Percentiles rank a stretch among this genome's conserved stretches.
Evolutionary conservation across 2,797 vertebrate genomes (phyloP).

Genomic region (Lutjanus argentimaculatus): DNA sequence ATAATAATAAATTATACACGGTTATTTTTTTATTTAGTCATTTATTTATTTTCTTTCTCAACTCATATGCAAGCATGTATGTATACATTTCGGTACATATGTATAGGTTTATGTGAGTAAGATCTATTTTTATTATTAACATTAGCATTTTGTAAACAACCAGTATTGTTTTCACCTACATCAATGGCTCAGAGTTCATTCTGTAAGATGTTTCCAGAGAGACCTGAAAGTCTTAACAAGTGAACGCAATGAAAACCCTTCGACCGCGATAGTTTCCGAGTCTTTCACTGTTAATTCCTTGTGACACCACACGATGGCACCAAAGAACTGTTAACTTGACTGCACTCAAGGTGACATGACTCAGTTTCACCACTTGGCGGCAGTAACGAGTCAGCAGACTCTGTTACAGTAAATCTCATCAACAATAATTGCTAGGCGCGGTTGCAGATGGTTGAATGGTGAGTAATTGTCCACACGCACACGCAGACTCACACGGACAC

Average conservation of each 20-base stretch:
- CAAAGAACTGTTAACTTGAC: not conserved
- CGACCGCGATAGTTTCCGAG: not conserved
- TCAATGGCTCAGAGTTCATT: too few relatives aligned
- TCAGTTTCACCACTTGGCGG: conserved; percentile 17
- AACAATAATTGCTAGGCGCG: conserved; percentile 25
- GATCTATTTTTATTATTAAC: too few relatives aligned
- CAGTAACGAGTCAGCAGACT: conserved; percentile 12
- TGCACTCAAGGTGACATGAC: not conserved
- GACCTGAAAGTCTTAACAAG: too few relatives aligned
- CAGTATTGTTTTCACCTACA: too few relatives aligned
- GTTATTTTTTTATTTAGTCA: too few relatives aligned
- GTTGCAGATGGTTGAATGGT: conserved; percentile 37
- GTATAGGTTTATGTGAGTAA: too few relatives aligned
- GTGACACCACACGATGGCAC: conserved; percentile 51
- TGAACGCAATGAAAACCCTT: not conserved
- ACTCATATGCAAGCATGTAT: too few relatives aligned
- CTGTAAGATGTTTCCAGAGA: too few relatives aligned
- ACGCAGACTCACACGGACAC: not conserved
- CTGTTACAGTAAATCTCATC: not conserved
- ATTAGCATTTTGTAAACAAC: too few relatives aligned
- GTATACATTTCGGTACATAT: too few relatives aligned
- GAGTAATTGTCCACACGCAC: conserved; percentile 45
- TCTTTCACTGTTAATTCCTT: not conserved
- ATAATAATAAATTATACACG: too few relatives aligned
- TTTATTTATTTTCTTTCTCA: too few relatives aligned